Base-by-base conservation (phyloP, 2,888 invertebrate genomes). In the Tridacna gigas region DNA sequence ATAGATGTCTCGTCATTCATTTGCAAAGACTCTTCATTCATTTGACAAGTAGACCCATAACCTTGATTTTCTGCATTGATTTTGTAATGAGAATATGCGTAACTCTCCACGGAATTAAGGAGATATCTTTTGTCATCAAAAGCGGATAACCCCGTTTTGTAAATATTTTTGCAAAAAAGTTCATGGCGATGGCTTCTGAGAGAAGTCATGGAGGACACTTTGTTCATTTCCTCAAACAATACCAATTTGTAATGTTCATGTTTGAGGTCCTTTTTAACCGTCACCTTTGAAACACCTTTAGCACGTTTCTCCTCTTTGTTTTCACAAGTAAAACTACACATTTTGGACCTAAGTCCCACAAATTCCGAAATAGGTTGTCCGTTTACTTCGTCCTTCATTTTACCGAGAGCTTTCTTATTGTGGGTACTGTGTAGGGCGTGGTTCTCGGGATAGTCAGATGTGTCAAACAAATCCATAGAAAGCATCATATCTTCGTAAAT, bases 391-490 rank as follows among this genome's bases (percentile, higher is more conserved):
- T 94, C 91, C n/a, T 91, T 89, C 74, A 91, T 89, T 66, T 95
- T 95, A 25, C 93, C 85, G 18, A 94, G 93, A 90, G 95, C 95
- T 88, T 95, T 95, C 92, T 95, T 95, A 0, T 94, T 94, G 90
- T 26, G 75, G 25, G 67, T 76, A 67, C 71, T 79, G 74, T 89
- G 89, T 25, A 92, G 80, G 20, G 63, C 69, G 79, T 94, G 90
- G 74, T 86, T 82, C 77, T 83, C 37, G 4, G 91, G 90, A 86
- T 93, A 94, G 74, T 93, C 91, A 80, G 89, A 88, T 13, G 90
- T 91, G 82, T 88, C 83, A n/a, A 74, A 84, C 26, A 76, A 26
- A 20, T 79, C 60, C 37, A 60, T 25, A 22, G 75, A 73, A 13
- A 66, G n/a, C 5, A 25, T 9, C 80, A 87, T 87, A 63, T 88